These are phyloP conservation scores for Corythaeola cristata DNA, from an alignment of 2,113 vertebrate genomes.

Conservation along the genomic window DNA sequence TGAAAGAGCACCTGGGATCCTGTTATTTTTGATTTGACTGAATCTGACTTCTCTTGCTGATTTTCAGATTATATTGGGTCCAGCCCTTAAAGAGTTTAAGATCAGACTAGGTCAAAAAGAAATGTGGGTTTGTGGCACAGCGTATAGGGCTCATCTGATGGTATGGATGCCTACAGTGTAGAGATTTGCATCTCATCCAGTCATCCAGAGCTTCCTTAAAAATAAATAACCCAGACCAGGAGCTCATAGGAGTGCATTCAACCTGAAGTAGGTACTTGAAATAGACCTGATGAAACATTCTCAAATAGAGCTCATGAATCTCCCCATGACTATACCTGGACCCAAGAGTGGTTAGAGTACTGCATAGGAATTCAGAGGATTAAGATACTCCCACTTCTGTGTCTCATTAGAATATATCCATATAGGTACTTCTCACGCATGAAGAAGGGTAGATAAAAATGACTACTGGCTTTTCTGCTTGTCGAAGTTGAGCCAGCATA, in stretches of 20 bases:
- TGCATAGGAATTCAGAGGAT: background rate
- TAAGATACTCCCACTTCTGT: background rate
- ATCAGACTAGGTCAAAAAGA: background rate
- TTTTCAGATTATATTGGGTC: background rate
- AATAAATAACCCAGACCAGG: background rate
- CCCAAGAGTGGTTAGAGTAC: rapidly evolving
- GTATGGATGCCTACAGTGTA: background rate
- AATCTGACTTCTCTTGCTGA: background rate
- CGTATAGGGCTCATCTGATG: rapidly evolving
- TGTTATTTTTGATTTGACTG: background rate
- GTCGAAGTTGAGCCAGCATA: background rate
- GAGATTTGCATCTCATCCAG: background rate
- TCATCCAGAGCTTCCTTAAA: background rate
- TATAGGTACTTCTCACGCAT: background rate
- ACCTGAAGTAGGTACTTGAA: background rate
- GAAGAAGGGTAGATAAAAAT: background rate
- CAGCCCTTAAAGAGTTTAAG: background rate
- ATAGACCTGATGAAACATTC: background rate
- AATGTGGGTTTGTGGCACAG: background rate
- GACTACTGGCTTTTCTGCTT: background rate
- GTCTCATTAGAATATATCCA: background rate
- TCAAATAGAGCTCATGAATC: background rate
- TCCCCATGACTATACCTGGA: background rate
- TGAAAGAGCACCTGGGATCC: background rate
- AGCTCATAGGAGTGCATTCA: background rate